Conservation (phyloP, 2,888 invertebrate species). For the Acrobasis consociella region DNA sequence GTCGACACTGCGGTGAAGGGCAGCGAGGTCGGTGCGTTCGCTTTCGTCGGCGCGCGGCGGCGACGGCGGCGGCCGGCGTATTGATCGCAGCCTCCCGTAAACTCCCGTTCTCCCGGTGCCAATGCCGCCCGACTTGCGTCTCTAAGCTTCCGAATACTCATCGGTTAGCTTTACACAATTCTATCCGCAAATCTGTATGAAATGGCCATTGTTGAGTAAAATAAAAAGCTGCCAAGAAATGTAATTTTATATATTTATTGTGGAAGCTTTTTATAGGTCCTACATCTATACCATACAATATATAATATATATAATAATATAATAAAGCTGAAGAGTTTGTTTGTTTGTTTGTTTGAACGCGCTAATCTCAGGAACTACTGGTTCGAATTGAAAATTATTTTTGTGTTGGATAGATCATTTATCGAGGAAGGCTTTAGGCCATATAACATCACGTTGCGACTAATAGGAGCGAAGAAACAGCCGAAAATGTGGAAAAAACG, state of each 20-base stretch:
- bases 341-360: too few species aligned
- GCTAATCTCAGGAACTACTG: too few species aligned
- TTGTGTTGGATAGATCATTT: too few species aligned
- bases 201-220: not conserved
- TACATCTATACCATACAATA: too few species aligned
- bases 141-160: conserved; percentile 42
- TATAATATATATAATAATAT: too few species aligned
- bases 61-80: conserved; percentile 51
- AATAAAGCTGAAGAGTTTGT: too few species aligned
- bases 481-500: too few species aligned
- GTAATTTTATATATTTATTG: not conserved
- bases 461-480: too few species aligned
- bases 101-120: conserved; percentile 59
- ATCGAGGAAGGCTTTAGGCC: too few species aligned
- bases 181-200: not conserved
- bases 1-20: conserved; percentile 78
- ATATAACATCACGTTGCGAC: too few species aligned
- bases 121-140: conserved; percentile 35
- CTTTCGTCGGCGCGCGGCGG: conserved; percentile 64
- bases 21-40: conserved; percentile 77
- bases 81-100: conserved; percentile 74
- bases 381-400: too few species aligned
- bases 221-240: not conserved
- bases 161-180: conserved; percentile 23
- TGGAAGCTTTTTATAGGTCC: not conserved